Percentiles rank a stretch among this genome's conserved stretches.
These are phyloP conservation scores for Heterohyrax brucei DNA, from an alignment of 2,797 vertebrate genomes.

Conservation along the genomic window DNA sequence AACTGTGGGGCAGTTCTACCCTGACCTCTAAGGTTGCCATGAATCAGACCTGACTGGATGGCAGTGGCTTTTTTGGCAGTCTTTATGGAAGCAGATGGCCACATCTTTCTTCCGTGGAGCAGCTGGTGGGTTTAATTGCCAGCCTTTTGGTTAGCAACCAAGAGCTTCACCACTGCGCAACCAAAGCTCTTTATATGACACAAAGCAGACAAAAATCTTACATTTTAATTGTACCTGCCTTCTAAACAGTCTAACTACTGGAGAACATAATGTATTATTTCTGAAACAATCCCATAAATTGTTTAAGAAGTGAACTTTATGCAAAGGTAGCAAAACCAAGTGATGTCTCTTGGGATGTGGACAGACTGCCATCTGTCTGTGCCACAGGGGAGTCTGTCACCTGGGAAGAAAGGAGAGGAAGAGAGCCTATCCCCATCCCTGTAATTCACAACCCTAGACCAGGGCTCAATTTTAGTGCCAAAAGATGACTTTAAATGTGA, in stretches of 20 bases:
- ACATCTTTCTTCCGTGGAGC: too few species aligned
- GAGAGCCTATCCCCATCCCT: background rate
- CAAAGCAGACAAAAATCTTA: background rate
- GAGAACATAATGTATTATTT: background rate
- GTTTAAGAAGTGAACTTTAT: background rate
- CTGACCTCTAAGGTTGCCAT: too few species aligned
- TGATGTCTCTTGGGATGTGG: background rate
- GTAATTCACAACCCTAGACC: constrained; percentile 43
- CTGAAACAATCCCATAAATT: background rate
- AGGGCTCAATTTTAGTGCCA: constrained; percentile 77
- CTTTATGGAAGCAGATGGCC: too few species aligned
- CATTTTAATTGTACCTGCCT: background rate
- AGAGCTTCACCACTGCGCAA: too few species aligned
- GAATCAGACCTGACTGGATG: too few species aligned
- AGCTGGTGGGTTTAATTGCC: too few species aligned
- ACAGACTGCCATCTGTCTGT: constrained; percentile 28
- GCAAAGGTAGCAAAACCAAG: background rate
- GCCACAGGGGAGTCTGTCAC: background rate
- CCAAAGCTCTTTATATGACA: too few species aligned
- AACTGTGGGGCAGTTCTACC: too few species aligned
- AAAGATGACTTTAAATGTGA: constrained; percentile 81
- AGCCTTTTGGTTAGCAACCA: too few species aligned
- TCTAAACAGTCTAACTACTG: background rate
- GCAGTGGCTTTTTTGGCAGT: too few species aligned
- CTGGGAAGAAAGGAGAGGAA: background rate